Percentiles rank a stretch among this genome's conserved stretches.
Evolutionary conservation across 2,888 invertebrate genomes (phyloP).

Genomic region (Anthrax anthrax): DNA sequence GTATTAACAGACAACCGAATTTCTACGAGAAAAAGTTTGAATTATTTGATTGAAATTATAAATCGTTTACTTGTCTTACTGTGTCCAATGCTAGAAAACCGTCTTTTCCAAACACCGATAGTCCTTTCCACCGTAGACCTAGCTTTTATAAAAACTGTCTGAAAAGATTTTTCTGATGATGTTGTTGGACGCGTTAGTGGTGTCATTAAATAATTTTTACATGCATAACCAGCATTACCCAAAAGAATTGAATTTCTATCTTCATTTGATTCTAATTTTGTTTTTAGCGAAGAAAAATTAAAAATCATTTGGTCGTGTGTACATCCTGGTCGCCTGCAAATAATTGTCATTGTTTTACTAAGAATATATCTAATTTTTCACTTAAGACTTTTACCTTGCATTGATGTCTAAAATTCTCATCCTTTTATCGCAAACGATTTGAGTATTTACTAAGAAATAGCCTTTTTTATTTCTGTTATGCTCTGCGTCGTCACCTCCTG

Average conservation of each 20-base stretch:
- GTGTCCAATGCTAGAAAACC: conserved; percentile 14
- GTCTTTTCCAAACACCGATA: conserved; percentile 17
- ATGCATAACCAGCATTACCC: conserved; percentile 10
- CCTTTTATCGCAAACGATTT: conserved; percentile 3
- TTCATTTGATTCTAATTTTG: conserved; percentile 8
- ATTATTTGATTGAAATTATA: background rate
- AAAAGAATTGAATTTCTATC: conserved; percentile 8
- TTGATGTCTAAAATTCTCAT: conserved; percentile 3
- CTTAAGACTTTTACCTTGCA: conserved; percentile 1
- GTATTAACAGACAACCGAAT: background rate
- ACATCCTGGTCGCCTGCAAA: conserved; percentile 18
- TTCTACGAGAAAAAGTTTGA: background rate
- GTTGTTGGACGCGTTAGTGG: conserved; percentile 5
- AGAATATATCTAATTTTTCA: too few species aligned
- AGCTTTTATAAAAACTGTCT: conserved; percentile 6
- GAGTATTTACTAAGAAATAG: conserved; percentile 5
- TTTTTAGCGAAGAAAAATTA: conserved; percentile 10
- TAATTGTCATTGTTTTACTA: too few species aligned
- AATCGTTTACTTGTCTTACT: too few species aligned
- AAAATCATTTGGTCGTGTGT: conserved; percentile 19
- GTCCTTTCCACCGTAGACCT: conserved; percentile 13
- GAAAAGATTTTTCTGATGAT: background rate
- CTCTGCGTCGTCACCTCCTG: conserved; percentile 8
- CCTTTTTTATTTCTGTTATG: conserved; percentile 5
- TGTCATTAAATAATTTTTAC: conserved; percentile 9